Percentiles rank a stretch among this genome's conserved stretches.
These are phyloP conservation scores for Zosterops pallidus DNA, from an alignment of 2,113 vertebrate species.

Conservation along the genomic window DNA sequence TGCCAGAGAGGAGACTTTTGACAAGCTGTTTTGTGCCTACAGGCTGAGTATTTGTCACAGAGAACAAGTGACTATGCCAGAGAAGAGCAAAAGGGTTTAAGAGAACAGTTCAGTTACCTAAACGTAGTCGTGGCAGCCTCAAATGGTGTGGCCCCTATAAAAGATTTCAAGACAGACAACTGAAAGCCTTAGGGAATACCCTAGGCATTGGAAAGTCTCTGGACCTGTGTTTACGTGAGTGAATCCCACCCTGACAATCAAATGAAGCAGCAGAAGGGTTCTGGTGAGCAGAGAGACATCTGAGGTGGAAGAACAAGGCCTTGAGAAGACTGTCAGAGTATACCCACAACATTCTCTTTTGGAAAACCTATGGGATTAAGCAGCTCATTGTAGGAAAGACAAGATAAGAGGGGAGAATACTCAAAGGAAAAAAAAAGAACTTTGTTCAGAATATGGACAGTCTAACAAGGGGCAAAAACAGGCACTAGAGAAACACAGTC, in stretches of 20 bases:
- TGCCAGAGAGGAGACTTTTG: not conserved
- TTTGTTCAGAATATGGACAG: not conserved
- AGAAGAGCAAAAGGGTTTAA: not conserved
- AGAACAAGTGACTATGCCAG: not conserved
- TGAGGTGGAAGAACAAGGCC: not conserved
- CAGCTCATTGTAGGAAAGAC: not conserved
- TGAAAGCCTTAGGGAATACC: not conserved
- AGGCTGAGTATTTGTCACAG: not conserved
- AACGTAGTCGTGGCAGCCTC: not conserved
- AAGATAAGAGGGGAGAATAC: not conserved
- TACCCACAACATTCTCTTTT: not conserved
- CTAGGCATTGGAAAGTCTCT: not conserved
- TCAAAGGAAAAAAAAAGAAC: not conserved
- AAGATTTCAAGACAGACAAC: not conserved
- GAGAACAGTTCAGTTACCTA: not conserved
- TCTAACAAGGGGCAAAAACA: not conserved
- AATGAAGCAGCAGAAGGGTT: not conserved
- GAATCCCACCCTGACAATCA: not conserved
- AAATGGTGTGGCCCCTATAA: not conserved
- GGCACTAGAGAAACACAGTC: not conserved
- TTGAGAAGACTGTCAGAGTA: not conserved
- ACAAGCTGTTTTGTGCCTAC: not conserved
- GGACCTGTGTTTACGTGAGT: not conserved
- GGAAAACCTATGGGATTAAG: not conserved
- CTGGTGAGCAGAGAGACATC: not conserved